These are phyloP conservation scores for Naso thynnoides DNA, from an alignment of 2,797 vertebrate genomes.

Conservation along the genomic window DNA sequence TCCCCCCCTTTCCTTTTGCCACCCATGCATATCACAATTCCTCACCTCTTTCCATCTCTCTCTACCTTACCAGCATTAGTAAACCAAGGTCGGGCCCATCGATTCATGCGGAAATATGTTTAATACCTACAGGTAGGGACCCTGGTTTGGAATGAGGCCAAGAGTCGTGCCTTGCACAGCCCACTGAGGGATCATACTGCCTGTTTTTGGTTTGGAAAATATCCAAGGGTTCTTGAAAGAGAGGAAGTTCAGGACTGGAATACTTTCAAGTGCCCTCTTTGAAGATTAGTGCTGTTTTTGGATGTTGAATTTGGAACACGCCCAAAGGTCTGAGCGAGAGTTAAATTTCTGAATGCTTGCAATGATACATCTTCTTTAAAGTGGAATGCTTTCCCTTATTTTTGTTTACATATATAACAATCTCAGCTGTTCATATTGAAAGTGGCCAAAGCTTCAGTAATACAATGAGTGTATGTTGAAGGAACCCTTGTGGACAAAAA, in stretches of 20 bases:
- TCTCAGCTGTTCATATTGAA: too few species aligned
- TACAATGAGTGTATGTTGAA: too few species aligned
- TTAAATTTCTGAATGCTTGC: conserved; percentile 38
- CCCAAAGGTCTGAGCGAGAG: conserved; percentile 49
- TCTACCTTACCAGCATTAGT: conserved; percentile 39
- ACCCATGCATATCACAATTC: conserved; percentile 39
- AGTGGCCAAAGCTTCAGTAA: too few species aligned
- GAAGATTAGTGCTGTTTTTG: conserved; percentile 60
- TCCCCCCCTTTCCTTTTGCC: conserved; percentile 27
- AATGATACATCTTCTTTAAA: conserved; percentile 44
- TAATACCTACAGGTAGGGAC: conserved; percentile 63
- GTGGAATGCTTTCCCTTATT: too few species aligned
- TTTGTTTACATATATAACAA: too few species aligned
- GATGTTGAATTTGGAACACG: conserved; percentile 57
- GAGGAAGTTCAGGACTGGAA: conserved; percentile 65
- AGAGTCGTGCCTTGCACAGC: conserved; percentile 53
- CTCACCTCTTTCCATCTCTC: conserved; percentile 21
- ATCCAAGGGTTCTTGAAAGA: conserved; percentile 68
- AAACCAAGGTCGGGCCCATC: conserved; percentile 68
- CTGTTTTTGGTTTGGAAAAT: conserved; percentile 68
- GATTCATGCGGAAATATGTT: conserved; percentile 65
- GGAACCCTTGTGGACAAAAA: too few species aligned
- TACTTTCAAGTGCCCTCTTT: conserved; percentile 65
- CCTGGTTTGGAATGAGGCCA: conserved; percentile 68
- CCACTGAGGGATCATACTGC: conserved; percentile 58